These are phyloP conservation scores for Podabrus alpinus DNA, from an alignment of 2,888 invertebrate species.

Conservation along the genomic window DNA sequence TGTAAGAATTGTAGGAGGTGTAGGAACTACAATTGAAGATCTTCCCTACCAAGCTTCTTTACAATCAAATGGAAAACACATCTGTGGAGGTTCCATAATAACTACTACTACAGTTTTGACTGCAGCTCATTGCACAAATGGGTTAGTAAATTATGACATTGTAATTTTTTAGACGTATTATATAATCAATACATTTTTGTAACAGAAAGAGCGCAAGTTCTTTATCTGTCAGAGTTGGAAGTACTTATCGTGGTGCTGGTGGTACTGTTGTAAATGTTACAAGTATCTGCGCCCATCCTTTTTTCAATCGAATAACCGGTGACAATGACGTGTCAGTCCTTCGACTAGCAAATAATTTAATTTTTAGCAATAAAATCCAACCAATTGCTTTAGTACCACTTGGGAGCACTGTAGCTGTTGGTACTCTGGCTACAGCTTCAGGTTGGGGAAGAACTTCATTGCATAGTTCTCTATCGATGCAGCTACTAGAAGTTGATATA, in stretches of 20 bases:
- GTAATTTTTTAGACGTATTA: neutral
- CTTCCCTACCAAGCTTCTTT: slow-evolving; percentile 7
- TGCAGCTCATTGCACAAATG: slow-evolving; percentile 9
- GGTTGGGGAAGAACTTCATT: slow-evolving; percentile 1
- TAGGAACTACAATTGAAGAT: neutral
- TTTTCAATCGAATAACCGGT: neutral
- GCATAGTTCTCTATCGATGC: neutral
- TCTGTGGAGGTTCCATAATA: slow-evolving; percentile 4
- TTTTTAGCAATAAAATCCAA: neutral
- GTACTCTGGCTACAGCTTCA: neutral
- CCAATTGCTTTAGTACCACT: neutral
- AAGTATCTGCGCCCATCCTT: neutral
- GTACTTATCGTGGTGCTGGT: neutral
- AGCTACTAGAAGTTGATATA: neutral
- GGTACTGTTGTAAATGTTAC: neutral
- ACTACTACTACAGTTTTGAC: neutral
- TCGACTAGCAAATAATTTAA: neutral
- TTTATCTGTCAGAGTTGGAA: neutral
- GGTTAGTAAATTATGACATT: neutral
- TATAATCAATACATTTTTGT: neutral
- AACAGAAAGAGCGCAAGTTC: neutral
- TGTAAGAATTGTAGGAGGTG: slow-evolving; percentile 8
- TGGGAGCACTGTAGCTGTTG: neutral
- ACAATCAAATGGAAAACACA: neutral
- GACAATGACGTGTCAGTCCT: slow-evolving; percentile 11